phyloP scores from a whole-genome alignment of 2,797 vertebrate species.

The Smutsia gigantea region DNA sequence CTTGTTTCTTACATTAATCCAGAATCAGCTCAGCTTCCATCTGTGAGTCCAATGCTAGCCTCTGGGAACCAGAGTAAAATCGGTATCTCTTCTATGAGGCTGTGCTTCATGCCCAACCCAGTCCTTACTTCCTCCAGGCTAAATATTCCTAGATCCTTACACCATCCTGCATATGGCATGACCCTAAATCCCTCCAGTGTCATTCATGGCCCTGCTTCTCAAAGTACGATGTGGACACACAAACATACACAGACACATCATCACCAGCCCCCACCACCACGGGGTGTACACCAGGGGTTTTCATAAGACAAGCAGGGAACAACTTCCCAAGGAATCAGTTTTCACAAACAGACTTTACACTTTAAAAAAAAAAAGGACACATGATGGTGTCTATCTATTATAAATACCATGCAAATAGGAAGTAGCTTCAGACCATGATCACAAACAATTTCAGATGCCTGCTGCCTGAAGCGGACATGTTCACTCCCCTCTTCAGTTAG shows the following conservation, averaged over 20 bases:
- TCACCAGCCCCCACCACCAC: too few species aligned
- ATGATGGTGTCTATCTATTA: too few species aligned
- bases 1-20: not conserved
- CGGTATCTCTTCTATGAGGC: not conserved
- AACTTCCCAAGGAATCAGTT: not conserved
- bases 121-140: not conserved
- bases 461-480: not conserved
- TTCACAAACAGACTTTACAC: not conserved
- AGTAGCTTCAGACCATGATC: not conserved
- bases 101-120: not conserved
- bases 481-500: not conserved
- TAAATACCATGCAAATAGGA: not conserved
- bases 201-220: not conserved
- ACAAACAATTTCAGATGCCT: not conserved
- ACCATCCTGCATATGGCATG: rapidly evolving
- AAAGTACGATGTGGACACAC: too few species aligned
- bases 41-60: not conserved
- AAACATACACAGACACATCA: not conserved
- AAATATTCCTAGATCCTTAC: not conserved
- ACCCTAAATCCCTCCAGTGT: not conserved
- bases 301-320: not conserved
- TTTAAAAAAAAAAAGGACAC: not conserved
- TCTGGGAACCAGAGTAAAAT: not conserved
- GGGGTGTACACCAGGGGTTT: rapidly evolving
- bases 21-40: not conserved